A percentile compares a stretch with the other conserved stretches of the same genome.
phyloP scores from a whole-genome alignment of 2,888 invertebrate genomes.

The Nemoura dubitans region DNA sequence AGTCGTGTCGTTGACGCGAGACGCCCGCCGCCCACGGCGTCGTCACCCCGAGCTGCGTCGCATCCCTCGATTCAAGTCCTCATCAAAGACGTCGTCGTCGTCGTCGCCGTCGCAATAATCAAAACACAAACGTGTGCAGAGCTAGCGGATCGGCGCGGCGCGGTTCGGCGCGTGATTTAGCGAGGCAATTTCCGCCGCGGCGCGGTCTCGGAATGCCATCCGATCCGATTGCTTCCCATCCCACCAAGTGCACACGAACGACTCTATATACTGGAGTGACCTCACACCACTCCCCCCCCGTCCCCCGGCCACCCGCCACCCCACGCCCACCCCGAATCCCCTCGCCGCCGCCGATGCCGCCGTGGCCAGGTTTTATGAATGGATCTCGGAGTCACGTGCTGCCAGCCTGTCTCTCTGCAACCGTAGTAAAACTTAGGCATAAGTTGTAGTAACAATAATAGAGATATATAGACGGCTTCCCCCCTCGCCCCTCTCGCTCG shows the following conservation, averaged over 20 bases:
- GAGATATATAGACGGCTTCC: conserved; percentile 42
- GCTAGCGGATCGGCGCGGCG: not conserved
- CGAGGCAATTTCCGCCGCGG: not conserved
- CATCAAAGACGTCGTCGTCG: not conserved
- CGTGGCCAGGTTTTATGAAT: conserved; percentile 45
- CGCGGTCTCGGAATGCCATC: not conserved
- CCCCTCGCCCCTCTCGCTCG: not conserved
- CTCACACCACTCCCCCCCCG: conserved; percentile 25
- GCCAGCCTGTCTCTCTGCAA: conserved; percentile 34
- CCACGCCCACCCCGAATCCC: conserved; percentile 23
- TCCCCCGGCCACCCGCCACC: conserved; percentile 37
- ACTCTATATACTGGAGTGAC: conserved; percentile 18
- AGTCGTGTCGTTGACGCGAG: too few relatives aligned
- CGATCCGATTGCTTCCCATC: conserved; percentile 19
- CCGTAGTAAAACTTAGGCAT: conserved; percentile 42
- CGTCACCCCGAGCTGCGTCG: not conserved
- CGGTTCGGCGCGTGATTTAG: conserved; percentile 17
- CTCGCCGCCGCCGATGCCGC: not conserved
- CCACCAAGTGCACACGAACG: conserved; percentile 31
- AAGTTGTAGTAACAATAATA: conserved; percentile 41
- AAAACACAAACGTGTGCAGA: not conserved
- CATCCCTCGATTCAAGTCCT: not conserved
- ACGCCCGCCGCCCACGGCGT: not conserved
- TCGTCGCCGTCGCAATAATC: not conserved
- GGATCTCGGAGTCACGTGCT: conserved; percentile 40